Percentiles rank a stretch among this genome's conserved stretches.
phyloP scores from a whole-genome alignment of 1,140 invertebrate genomes.

The Semibalanus balanoides region DNA sequence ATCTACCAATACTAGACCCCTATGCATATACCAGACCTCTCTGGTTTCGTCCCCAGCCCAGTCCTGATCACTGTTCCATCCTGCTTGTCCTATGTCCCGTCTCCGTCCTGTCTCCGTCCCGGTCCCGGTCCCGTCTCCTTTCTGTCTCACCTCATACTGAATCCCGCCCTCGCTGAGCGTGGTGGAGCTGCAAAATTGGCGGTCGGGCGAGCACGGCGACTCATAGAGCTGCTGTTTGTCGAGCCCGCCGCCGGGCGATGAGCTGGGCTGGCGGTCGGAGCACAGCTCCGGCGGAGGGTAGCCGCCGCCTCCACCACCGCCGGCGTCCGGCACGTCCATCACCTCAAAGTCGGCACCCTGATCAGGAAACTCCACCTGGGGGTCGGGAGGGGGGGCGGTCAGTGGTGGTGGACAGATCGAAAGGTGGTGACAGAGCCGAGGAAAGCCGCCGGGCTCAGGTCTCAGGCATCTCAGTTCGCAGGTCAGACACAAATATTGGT shows the following conservation, averaged over 20 bases:
- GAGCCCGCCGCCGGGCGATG: background rate
- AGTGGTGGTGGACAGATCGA: background rate
- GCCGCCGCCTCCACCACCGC: no score
- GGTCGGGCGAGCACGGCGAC: slow-evolving; percentile 53
- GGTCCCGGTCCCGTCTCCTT: no score
- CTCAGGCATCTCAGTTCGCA: no score
- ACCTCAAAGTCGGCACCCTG: background rate
- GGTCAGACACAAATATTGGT: no score
- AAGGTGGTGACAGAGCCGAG: no score
- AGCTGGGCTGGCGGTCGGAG: background rate
- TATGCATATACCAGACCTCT: no score
- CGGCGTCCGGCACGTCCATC: background rate
- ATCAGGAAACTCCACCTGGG: background rate
- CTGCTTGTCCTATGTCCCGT: no score
- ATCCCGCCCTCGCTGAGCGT: slow-evolving; percentile 49
- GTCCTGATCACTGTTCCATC: no score
- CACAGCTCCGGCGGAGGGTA: background rate
- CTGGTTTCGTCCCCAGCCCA: no score
- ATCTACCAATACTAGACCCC: no score
- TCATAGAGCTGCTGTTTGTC: slow-evolving; percentile 16
- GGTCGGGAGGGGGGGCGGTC: background rate
- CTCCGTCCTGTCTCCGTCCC: no score
- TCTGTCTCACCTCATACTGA: slow-evolving; percentile 28
- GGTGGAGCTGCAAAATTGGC: slow-evolving; percentile 62
- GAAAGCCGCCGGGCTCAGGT: no score